A percentile compares a stretch with the other conserved stretches of the same genome.
Evolutionary conservation across 2,797 vertebrate genomes (phyloP).

Genomic region (Rachycentron canadum): DNA sequence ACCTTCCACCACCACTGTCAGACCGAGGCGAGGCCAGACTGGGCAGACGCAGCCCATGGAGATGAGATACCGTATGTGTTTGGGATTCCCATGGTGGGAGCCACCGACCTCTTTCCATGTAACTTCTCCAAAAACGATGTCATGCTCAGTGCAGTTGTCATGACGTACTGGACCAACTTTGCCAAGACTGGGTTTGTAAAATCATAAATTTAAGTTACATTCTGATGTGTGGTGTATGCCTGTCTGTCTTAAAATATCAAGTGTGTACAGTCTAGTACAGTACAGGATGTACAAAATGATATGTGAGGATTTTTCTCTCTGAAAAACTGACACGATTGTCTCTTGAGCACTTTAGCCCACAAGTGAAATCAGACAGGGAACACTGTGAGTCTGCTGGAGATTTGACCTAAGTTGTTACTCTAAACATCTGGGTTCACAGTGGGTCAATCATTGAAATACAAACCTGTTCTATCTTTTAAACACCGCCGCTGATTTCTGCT

Average conservation of each 20-base stretch:
- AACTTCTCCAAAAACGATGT: constrained; percentile 99
- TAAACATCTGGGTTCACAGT: constrained; percentile 7
- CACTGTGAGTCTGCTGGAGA: neutral
- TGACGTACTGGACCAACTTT: constrained; percentile 99
- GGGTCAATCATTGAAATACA: neutral
- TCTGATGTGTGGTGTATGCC: neutral
- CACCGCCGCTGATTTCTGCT: neutral
- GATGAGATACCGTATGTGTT: constrained; percentile 98
- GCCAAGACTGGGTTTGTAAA: constrained; percentile 92
- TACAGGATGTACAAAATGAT: neutral
- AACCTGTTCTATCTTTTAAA: neutral
- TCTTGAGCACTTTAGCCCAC: neutral
- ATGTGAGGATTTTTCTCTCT: neutral
- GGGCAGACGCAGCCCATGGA: constrained; percentile 95
- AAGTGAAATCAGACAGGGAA: neutral
- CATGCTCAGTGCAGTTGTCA: constrained; percentile 96
- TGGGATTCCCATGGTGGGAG: constrained; percentile 96
- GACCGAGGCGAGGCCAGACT: constrained; percentile 94
- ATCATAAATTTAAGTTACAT: neutral
- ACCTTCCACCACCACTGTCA: constrained; percentile 99
- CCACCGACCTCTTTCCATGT: constrained; percentile 96
- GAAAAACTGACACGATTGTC: neutral
- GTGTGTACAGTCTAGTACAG: neutral
- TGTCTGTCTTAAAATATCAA: neutral
- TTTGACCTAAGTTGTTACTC: too few species aligned